These are phyloP conservation scores for Pseudopleuronectes americanus DNA, from an alignment of 2,797 vertebrate genomes.

Conservation along the genomic window DNA sequence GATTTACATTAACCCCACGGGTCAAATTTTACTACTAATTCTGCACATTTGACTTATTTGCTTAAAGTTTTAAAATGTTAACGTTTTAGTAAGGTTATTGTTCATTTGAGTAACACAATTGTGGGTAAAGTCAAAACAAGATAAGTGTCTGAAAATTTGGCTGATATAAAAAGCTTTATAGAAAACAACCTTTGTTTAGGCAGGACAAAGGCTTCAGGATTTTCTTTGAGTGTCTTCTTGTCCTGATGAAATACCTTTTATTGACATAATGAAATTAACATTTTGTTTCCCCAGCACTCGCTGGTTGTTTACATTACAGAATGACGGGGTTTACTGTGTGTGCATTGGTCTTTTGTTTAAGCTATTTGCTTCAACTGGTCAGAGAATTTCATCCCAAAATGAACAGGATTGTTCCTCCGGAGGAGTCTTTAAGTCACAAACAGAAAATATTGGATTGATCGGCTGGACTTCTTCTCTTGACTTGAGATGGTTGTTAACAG, in stretches of 20 bases:
- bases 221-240: constrained; percentile 38
- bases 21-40: background rate
- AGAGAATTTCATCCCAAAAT: constrained; percentile 25
- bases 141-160: background rate
- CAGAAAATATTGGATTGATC: constrained; percentile 2
- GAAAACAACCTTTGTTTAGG: constrained; percentile 36
- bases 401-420: constrained; percentile 12
- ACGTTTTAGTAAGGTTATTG: constrained; percentile 7
- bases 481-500: constrained; percentile 31
- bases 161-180: background rate
- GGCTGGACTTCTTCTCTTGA: constrained; percentile 2
- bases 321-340: constrained; percentile 37
- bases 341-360: constrained; percentile 40
- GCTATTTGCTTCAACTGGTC: constrained; percentile 12
- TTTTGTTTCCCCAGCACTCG: constrained; percentile 41
- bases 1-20: constrained; percentile 8
- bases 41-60: too few species aligned
- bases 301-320: constrained; percentile 33
- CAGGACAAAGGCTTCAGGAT: constrained; percentile 46
- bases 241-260: constrained; percentile 56
- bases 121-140: background rate
- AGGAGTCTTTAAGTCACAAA: constrained; percentile 6
- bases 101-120: background rate
- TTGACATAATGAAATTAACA: constrained; percentile 56
- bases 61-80: too few species aligned